phyloP scores from a whole-genome alignment of 2,113 vertebrate genomes.

The Centrocercus urophasianus region DNA sequence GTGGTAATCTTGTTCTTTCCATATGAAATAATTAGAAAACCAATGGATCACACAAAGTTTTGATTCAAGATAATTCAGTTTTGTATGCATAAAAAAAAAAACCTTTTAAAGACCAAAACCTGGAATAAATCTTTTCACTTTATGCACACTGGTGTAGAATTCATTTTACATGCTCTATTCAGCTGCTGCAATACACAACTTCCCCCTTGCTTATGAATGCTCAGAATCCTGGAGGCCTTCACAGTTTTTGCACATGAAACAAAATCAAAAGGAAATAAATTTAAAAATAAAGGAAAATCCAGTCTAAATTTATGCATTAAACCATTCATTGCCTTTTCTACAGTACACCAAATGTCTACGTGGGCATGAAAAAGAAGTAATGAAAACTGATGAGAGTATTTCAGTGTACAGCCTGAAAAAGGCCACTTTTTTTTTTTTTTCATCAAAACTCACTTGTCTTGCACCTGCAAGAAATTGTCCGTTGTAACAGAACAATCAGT shows the following conservation, averaged over 20 bases:
- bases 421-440: background rate
- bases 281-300: background rate
- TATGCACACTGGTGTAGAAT: background rate
- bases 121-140: background rate
- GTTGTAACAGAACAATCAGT: background rate
- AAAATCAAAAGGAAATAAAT: background rate
- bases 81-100: background rate
- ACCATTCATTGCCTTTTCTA: background rate
- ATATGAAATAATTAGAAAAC: background rate
- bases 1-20: background rate
- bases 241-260: background rate
- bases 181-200: background rate
- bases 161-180: background rate
- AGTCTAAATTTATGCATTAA: background rate
- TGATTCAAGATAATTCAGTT: background rate
- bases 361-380: background rate
- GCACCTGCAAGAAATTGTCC: background rate
- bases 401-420: background rate
- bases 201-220: background rate
- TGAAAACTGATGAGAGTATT: background rate
- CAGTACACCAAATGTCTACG: background rate
- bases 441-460: background rate
- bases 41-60: background rate
- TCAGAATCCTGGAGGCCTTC: background rate
- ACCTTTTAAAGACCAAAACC: background rate